A percentile compares a stretch with the other conserved stretches of the same genome.
Evolutionary conservation across 2,888 invertebrate species (phyloP).

Genomic region (Scaptomyza parva): DNA sequence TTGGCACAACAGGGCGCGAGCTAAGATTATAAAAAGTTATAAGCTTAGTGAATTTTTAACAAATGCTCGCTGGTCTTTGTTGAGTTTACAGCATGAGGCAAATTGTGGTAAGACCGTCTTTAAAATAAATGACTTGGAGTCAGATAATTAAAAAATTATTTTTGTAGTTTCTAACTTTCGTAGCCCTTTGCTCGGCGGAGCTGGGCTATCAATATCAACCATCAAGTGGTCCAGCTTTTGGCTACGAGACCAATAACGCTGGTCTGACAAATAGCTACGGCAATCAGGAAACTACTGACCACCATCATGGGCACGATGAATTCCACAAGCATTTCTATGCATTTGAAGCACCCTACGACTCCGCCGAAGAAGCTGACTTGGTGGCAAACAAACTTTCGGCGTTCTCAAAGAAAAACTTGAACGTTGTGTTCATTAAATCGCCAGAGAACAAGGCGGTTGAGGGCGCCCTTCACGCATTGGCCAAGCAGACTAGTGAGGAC

Average conservation of each 20-base stretch:
- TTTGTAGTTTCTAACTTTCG: slow-evolving; percentile 49
- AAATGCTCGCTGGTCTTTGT: slow-evolving; percentile 41
- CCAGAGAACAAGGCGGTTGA: slow-evolving; percentile 78
- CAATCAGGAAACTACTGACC: slow-evolving; percentile 16
- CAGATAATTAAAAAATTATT: background rate
- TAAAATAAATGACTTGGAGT: background rate
- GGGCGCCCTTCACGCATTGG: slow-evolving; percentile 71
- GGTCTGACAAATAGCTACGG: background rate
- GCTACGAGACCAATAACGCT: slow-evolving; percentile 20
- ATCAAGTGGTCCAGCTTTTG: slow-evolving; percentile 6
- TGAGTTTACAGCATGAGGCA: slow-evolving; percentile 57
- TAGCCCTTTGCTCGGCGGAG: slow-evolving; percentile 56
- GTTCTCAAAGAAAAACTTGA: slow-evolving; percentile 71
- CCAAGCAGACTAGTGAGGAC: slow-evolving; percentile 78
- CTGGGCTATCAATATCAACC: slow-evolving; percentile 63
- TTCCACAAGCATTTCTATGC: slow-evolving; percentile 77
- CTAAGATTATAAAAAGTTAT: slow-evolving; percentile 65
- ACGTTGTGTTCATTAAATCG: slow-evolving; percentile 81
- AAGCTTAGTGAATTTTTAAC: slow-evolving; percentile 16
- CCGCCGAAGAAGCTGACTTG: slow-evolving; percentile 50
- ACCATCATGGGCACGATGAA: slow-evolving; percentile 47
- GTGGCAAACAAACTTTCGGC: slow-evolving; percentile 54
- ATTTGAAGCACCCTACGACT: slow-evolving; percentile 74
- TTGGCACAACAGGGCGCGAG: slow-evolving; percentile 24
- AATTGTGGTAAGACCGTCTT: slow-evolving; percentile 51